These are phyloP conservation scores for Glyphotaelius pellucidus DNA, from an alignment of 2,888 invertebrate species.

Conservation along the genomic window DNA sequence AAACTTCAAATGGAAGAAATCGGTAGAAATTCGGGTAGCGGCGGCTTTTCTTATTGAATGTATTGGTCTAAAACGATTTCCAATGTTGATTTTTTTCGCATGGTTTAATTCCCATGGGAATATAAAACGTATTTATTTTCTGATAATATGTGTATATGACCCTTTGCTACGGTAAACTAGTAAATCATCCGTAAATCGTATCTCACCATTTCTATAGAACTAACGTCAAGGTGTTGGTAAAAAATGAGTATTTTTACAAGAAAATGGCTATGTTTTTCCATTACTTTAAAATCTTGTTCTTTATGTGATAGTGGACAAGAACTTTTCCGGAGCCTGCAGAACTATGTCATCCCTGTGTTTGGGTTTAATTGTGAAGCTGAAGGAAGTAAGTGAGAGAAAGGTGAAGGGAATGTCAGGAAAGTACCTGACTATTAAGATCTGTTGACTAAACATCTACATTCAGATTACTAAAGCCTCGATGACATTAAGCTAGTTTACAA, in stretches of 20 bases:
- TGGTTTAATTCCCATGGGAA: not conserved
- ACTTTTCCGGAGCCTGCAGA: not conserved
- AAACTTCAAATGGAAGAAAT: too few species aligned
- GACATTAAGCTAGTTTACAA: too few species aligned
- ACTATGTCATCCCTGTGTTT: not conserved
- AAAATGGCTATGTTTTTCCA: too few species aligned
- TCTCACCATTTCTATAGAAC: not conserved
- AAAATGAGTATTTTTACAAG: not conserved
- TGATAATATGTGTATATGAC: not conserved
- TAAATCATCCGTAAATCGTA: not conserved
- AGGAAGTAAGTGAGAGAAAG: not conserved
- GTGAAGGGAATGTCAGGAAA: not conserved
- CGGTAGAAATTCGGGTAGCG: too few species aligned
- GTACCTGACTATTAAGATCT: not conserved
- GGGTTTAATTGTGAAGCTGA: not conserved
- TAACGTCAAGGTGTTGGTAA: not conserved
- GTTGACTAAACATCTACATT: too few species aligned
- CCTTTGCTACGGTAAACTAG: not conserved
- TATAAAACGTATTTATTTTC: not conserved
- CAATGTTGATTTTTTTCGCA: not conserved
- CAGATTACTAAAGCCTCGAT: too few species aligned
- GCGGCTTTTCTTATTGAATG: not conserved
- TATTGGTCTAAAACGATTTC: not conserved
- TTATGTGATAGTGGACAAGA: not conserved
- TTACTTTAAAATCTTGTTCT: not conserved